These are phyloP conservation scores for Crypturellus tataupa DNA, from an alignment of 2,797 vertebrate species.

Conservation along the genomic window DNA sequence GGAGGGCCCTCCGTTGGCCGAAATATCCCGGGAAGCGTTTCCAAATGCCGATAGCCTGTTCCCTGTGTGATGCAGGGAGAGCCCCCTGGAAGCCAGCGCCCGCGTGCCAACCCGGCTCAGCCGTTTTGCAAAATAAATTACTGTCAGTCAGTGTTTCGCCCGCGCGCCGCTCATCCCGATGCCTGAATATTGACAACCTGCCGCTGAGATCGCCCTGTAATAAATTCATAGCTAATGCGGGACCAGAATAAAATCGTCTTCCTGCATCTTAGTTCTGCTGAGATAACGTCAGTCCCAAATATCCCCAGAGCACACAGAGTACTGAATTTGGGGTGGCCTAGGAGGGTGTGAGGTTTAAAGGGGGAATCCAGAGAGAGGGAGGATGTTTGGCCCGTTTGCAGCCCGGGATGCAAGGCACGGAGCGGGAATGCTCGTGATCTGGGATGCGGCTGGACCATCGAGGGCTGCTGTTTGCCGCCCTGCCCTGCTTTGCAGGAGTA, in stretches of 20 bases:
- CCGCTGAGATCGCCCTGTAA: not conserved
- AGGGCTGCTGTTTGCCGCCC: accelerated
- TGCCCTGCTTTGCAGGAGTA: not conserved
- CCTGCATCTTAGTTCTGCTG: not conserved
- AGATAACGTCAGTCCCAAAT: not conserved
- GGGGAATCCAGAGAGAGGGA: not conserved
- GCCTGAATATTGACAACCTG: not conserved
- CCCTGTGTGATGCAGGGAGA: not conserved
- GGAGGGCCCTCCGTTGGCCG: not conserved
- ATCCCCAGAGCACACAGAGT: not conserved
- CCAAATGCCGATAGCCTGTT: not conserved
- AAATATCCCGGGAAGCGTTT: not conserved
- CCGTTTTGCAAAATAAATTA: not conserved
- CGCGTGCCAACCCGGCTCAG: not conserved
- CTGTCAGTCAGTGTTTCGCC: not conserved
- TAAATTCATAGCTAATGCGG: not conserved
- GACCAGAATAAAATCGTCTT: conserved; percentile 1
- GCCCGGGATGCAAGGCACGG: not conserved
- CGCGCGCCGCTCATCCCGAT: not conserved
- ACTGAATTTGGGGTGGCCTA: not conserved
- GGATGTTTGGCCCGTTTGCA: not conserved
- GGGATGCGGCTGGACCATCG: not conserved
- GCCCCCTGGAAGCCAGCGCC: not conserved
- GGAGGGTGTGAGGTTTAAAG: accelerated
- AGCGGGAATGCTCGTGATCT: not conserved